Evolutionary conservation across 2,888 invertebrate species (phyloP).

Genomic region (Homarus gammarus): DNA sequence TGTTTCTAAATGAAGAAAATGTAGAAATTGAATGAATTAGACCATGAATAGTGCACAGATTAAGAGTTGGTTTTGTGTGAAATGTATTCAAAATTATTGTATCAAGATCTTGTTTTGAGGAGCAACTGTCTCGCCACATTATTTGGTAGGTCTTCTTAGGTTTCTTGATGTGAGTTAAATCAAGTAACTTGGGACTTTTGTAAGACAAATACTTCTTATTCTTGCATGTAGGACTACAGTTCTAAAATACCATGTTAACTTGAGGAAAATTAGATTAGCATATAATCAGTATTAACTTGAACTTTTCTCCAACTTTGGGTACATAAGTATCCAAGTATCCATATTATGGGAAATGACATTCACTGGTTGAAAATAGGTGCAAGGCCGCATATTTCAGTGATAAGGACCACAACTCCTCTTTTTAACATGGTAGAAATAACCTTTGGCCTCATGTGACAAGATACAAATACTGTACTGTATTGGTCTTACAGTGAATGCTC

Average conservation of each 20-base stretch:
- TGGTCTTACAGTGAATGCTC: neutral
- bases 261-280: neutral
- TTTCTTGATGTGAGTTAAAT: neutral
- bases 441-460: neutral
- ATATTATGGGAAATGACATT: neutral
- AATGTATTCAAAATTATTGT: neutral
- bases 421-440: neutral
- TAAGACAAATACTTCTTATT: neutral
- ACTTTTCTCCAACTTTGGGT: neutral
- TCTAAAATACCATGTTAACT: neutral
- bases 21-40: too few species aligned
- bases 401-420: neutral
- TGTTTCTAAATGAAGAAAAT: neutral
- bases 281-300: slow-evolving; percentile 5
- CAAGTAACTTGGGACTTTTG: neutral
- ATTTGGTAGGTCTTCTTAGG: neutral
- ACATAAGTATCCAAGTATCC: neutral
- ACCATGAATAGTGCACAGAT: too few species aligned
- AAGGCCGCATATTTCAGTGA: neutral
- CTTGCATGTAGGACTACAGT: neutral
- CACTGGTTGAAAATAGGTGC: neutral
- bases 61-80: neutral
- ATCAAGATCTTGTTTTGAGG: slow-evolving; percentile 10
- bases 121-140: neutral
- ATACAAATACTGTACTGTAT: neutral